Base-by-base conservation (phyloP, 1,140 invertebrate genomes). In the Hylyphantes graminicola region DNA sequence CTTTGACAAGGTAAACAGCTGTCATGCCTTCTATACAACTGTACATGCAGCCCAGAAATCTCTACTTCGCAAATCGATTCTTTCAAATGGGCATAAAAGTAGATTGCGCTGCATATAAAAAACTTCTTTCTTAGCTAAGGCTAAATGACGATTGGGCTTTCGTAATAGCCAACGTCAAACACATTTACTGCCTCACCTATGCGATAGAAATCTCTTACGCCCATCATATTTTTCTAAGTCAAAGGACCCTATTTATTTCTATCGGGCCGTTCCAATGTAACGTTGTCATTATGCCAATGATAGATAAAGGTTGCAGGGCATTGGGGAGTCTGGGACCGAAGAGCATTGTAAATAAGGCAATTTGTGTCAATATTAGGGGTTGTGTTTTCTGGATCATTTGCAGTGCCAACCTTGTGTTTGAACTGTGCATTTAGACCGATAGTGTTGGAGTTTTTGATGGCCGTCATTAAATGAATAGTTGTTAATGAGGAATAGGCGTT, bases 131-230 rank as follows among this genome's bases (percentile, higher is more conserved):
- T 12, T 21, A 19, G 21, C 70, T 7, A 57, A 73, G 35, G 53
- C 57, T 73, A 73, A 73, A 73, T 73, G 70, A 73, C 51, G 15
- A 57, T 73, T 54, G 51, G 7, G 51, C 53, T 12, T 54, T 73
- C 53, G 57, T 73, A 55, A 73, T 54, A 13, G 70, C 53, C 35
- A 73, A 57, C 53, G 70, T 73, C 70, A 8, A 19, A 13, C 53
- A 17, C 55, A 55, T 73, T n/a, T 19, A 55, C 48, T 72, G 53
- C 19, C 53, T 73, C 70, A 35, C 54, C 70, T 73, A 35, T 21
- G 57, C 13, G 70, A 73, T 73, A 11, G 51, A 53, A 54, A 73
- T 70, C 67, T 67, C 19, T 13, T 21, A 73, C 70, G 70, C 51
- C 50, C 53, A 73, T 21, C 10, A 53, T 70, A 70, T 70, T 51